Evolutionary conservation across 1,140 invertebrate genomes (phyloP), one percentile per base, ranked within the genome.

Genomic region (Triops cancriformis): DNA sequence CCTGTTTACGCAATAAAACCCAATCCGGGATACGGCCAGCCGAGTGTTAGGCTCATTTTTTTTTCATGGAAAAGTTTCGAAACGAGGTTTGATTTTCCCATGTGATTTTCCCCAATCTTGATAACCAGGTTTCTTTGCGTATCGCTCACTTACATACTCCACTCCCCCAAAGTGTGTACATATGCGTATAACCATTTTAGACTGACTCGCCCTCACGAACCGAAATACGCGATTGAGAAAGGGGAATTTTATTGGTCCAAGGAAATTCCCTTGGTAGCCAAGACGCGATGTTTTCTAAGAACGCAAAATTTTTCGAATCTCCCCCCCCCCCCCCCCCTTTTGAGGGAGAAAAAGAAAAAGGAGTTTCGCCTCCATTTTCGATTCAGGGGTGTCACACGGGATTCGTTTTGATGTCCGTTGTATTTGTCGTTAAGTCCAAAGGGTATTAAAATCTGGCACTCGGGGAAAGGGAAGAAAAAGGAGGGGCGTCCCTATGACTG

Each of bases 381-480:
- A 18, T 6, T 10, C 51, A 23, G 31, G n/a, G 51, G 51, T 23
- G 51, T 64, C 51, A 64, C 51, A n/a, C 51, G 14, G 9, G 51
- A 64, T 64, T 23, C 51, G 23, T 64, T 64, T 37, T 64, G 18
- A 23, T 64, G 51, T 64, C n/a, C 51, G 51, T 64, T 64, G 51
- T 64, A 64, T 64, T 23, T 64, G 51, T 64, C 51, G 51, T 64
- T 64, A 64, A 64, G 51, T 64, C 51, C 51, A 23, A 64, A 23
- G 18, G 14, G 51, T 23, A 64, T 18, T 64, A 18, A 64, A 64
- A 64, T 64, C 51, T 64, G 51, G 51, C 10, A 64, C 18, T 45
- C 18, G n/a, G 31, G 31, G 31, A 7, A 37, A 64, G 23, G 14
- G 18, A 23, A 23, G 51, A 23, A 64, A 64, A 64, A 18, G 51